Evolutionary conservation across 2,888 invertebrate species (phyloP).

Genomic region (Meteorus colon): DNA sequence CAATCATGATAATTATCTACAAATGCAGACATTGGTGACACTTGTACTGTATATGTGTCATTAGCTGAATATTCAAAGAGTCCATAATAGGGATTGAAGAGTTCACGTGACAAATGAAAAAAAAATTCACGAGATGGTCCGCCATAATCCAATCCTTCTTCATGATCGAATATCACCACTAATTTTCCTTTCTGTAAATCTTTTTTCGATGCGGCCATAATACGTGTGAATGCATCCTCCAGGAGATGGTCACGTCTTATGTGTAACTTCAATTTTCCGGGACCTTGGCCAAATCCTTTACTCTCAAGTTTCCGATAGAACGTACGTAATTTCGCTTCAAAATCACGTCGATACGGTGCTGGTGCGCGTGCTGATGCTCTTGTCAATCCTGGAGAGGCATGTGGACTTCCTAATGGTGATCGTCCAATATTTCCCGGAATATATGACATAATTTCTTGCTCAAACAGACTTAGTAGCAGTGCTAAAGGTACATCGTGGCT

Average conservation of each 20-base stretch:
- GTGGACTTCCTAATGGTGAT: slow-evolving; percentile 78
- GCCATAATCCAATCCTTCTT: slow-evolving; percentile 98
- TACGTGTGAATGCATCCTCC: slow-evolving; percentile 96
- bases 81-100: slow-evolving; percentile 99
- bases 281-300: slow-evolving; percentile 98
- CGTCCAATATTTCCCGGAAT: slow-evolving; percentile 79
- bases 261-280: slow-evolving; percentile 94
- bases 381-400: slow-evolving; percentile 88
- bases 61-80: slow-evolving; percentile 98
- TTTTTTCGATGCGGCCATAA: slow-evolving; percentile 96
- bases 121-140: slow-evolving; percentile 98
- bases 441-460: slow-evolving; percentile 99
- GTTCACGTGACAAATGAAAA: slow-evolving; percentile 95
- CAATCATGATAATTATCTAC: slow-evolving; percentile 98
- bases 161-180: slow-evolving; percentile 94
- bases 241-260: slow-evolving; percentile 94
- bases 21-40: slow-evolving; percentile 96
- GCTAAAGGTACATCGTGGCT: slow-evolving; percentile 96
- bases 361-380: slow-evolving; percentile 86
- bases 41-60: slow-evolving; percentile 97
- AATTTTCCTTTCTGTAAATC: slow-evolving; percentile 96
- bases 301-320: slow-evolving; percentile 96
- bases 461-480: slow-evolving; percentile 95
- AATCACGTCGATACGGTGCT: slow-evolving; percentile 93
- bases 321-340: slow-evolving; percentile 94